Evolutionary conservation across 1,140 invertebrate genomes (phyloP), one percentile per base, ranked within the genome.

Genomic region (Colletes latitarsis): DNA sequence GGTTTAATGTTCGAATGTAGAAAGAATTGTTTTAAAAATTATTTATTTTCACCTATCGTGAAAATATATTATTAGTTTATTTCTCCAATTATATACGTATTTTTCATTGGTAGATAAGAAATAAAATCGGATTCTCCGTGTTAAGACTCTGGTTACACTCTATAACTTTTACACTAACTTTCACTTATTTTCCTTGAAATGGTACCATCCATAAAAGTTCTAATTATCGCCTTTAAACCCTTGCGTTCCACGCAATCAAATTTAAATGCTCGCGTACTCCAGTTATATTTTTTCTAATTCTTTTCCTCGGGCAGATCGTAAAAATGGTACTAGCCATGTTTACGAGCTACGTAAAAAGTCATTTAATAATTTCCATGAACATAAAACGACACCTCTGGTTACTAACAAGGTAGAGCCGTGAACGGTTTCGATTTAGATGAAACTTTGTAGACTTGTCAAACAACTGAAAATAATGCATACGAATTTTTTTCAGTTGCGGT

Each of bases 151-250:
- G 19, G 55, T 46, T 19, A 39, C 60, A 75, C 46, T 15, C n/a
- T 19, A 39, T 30, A 77, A 77, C 49, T 77, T 77, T 69, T 60
- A 69, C 41, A 21, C 17, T 43, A 58, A 49, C 74, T 77, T 77
- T 77, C 74, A 69, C 74, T 69, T 12, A 66, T 77, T 69, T 77
- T 69, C 72, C 39, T 75, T 55, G 8, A 55, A 60, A 69, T 49
- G 60, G 58, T 77, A 46, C 53, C 74, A 69, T 60, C 74, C 64
- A 64, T 69, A 52, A 77, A 64, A 5, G 55, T 39, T 3, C 64
- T 77, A 41, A 69, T 60, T 53, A 43, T 60, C 17, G 53, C 17
- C 30, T 75, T 43, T 8, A 43, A 0, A 63, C 17, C 43, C 49
- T 39, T 58, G n/a, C 57, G 14, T 9, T n/a, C 6, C 15, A 3